A percentile compares a stretch with the other conserved stretches of the same genome.
These are phyloP conservation scores for Caenorhabditis uteleia DNA, from an alignment of 2,888 invertebrate species.

Conservation along the genomic window DNA sequence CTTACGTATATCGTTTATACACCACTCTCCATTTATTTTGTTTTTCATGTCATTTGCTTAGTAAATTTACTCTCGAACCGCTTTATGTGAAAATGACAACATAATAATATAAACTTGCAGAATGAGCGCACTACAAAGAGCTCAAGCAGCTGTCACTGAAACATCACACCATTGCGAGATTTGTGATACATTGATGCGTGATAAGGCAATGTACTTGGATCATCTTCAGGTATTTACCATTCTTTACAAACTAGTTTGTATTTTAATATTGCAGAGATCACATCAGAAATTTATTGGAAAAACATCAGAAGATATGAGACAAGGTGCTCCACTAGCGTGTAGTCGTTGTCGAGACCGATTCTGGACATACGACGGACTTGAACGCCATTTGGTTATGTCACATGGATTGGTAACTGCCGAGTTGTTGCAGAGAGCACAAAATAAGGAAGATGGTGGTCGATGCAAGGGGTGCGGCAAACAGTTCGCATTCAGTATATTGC, in stretches of 20 bases:
- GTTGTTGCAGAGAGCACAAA: slow-evolving; percentile 93
- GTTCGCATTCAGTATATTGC: slow-evolving; percentile 69
- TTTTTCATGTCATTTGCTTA: too few relatives aligned
- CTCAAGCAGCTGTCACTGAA: too few relatives aligned
- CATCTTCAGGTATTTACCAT: slow-evolving; percentile 63
- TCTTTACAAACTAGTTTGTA: too few relatives aligned
- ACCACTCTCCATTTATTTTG: too few relatives aligned
- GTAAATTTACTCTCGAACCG: too few relatives aligned
- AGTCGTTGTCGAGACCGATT: slow-evolving; percentile 74
- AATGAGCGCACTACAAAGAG: too few relatives aligned
- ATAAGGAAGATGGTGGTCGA: slow-evolving; percentile 89
- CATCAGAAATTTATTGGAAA: slow-evolving; percentile 62
- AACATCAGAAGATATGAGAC: slow-evolving; percentile 54
- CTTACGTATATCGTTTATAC: too few relatives aligned
- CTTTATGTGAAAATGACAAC: too few relatives aligned
- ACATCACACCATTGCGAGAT: too few relatives aligned
- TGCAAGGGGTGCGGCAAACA: slow-evolving; percentile 89
- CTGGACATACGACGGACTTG: slow-evolving; percentile 94
- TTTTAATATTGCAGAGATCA: slow-evolving; percentile 43
- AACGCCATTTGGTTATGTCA: slow-evolving; percentile 89
- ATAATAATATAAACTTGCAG: too few relatives aligned
- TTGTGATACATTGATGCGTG: slow-evolving; percentile 52
- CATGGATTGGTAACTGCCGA: slow-evolving; percentile 93
- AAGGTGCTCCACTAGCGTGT: slow-evolving; percentile 67
- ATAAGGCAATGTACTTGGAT: slow-evolving; percentile 51